Evolutionary conservation across 1,140 invertebrate genomes (phyloP), one percentile per base, ranked within the genome.

Genomic region (Neocloeon triangulifer): DNA sequence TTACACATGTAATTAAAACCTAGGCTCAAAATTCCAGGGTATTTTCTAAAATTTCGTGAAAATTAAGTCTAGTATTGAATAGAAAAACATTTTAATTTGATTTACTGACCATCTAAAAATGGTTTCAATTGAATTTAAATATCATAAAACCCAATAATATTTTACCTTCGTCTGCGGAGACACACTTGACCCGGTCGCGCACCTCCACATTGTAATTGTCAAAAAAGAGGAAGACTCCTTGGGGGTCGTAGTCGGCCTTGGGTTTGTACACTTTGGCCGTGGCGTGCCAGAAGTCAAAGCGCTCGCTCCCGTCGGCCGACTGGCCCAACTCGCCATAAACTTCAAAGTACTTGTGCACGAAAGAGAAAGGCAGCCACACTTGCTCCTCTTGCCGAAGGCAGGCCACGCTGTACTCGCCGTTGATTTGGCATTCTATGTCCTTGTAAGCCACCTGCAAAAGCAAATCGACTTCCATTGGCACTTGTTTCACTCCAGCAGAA

Each of bases 161-260:
- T 36, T 35, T 49, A 63, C 65, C 85, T 48, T 91, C 78, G 9
- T 66, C 70, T 0, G 77, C 88, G 52, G 79, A 89, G 39, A 98
- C 74, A 50, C 86, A 95, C 57, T 94, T 92, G 0, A 98, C 91
- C 28, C 91, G 57, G 43, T 95, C 88, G 22, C 92, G 62, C 1
- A 76, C 75, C 58, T 96, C 91, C 0, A 96, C 91, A 54, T 94
- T 94, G 51, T 95, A 97, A 51, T 91, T 88, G 47, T 91, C 85
- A 59, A 97, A 96, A 39, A 88, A 89, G 55, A 91, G 82, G 50
- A 89, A 96, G 0, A 82, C 72, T 9, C 85, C 84, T 10, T 64
- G 64, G 0, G 86, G 69, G 45, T 86, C 73, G 50, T 96, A 96
- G 41, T 73, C 79, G 13, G 69, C 68, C 45, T 78, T 80, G 1